A percentile compares a stretch with the other conserved stretches of the same genome.
These are phyloP conservation scores for Drosophila mercatorum DNA, from an alignment of 2,888 invertebrate species.

Conservation along the genomic window DNA sequence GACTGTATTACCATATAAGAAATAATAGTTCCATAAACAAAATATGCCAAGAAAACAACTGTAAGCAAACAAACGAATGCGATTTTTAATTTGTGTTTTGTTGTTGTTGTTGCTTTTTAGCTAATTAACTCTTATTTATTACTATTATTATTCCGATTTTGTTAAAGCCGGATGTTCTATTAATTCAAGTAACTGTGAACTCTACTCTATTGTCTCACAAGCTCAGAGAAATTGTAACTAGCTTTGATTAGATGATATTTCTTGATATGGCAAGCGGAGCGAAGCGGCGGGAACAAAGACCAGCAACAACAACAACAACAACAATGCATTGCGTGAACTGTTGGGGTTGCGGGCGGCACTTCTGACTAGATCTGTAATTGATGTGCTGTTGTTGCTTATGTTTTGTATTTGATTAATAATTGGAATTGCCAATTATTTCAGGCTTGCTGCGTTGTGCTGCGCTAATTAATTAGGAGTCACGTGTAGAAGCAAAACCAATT, in stretches of 20 bases:
- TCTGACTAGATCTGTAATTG: conserved; percentile 44
- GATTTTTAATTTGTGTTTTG: not conserved
- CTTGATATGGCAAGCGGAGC: conserved; percentile 31
- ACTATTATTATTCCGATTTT: conserved; percentile 12
- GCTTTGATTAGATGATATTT: conserved; percentile 44
- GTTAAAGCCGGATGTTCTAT: conserved; percentile 29
- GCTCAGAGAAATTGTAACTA: conserved; percentile 36
- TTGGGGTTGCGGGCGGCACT: not conserved
- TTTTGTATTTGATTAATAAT: conserved; percentile 27
- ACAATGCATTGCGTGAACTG: conserved; percentile 23
- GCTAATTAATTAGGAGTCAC: conserved; percentile 17
- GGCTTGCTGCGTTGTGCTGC: conserved; percentile 1
- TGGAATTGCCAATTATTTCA: conserved; percentile 24
- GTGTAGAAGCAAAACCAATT: conserved; percentile 12
- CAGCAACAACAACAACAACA: not conserved
- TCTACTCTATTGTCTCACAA: conserved; percentile 33
- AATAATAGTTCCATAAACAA: conserved; percentile 39
- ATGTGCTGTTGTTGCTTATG: conserved; percentile 29
- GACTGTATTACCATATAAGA: conserved; percentile 36
- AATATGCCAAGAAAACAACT: conserved; percentile 13
- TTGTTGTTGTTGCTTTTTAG: not conserved
- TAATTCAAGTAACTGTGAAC: conserved; percentile 11
- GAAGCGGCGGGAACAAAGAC: conserved; percentile 27
- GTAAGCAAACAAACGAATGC: conserved; percentile 10
- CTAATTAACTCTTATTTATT: conserved; percentile 11